phyloP scores from a whole-genome alignment of 2,797 vertebrate species.

The Netta rufina region DNA sequence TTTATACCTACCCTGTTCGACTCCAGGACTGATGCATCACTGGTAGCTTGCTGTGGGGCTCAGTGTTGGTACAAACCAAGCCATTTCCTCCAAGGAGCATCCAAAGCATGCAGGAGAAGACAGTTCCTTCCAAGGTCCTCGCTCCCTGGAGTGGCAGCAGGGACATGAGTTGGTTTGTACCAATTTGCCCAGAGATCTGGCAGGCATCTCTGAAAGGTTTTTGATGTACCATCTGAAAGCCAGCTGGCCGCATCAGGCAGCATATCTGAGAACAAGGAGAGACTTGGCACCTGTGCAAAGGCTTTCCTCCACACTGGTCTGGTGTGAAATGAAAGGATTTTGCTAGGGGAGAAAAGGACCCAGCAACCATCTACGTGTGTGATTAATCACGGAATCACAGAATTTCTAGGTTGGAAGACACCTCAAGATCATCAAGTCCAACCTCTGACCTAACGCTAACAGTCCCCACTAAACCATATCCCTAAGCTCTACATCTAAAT shows the following conservation, averaged over 20 bases:
- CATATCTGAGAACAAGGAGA: background rate
- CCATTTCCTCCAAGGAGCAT: background rate
- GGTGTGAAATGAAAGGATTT: background rate
- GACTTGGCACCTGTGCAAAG: background rate
- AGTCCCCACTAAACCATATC: too few species aligned
- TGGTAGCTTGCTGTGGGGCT: background rate
- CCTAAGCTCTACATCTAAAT: too few species aligned
- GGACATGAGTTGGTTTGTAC: background rate
- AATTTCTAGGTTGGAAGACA: too few species aligned
- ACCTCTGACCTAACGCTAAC: too few species aligned
- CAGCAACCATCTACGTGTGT: rapidly evolving
- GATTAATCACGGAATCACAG: background rate
- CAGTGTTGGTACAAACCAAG: background rate
- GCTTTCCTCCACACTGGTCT: background rate
- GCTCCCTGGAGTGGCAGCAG: background rate
- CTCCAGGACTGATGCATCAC: background rate
- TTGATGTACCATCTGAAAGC: background rate
- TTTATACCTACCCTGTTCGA: background rate
- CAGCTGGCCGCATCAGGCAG: rapidly evolving
- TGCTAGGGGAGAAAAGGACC: background rate
- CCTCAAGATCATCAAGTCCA: too few species aligned
- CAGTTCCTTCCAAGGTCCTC: background rate
- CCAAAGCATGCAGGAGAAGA: background rate
- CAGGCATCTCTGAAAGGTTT: background rate
- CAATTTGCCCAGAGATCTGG: background rate